Evolutionary conservation across 2,797 vertebrate genomes (phyloP), one percentile per base, ranked within the genome.

Genomic region (Ciconia nigra): DNA sequence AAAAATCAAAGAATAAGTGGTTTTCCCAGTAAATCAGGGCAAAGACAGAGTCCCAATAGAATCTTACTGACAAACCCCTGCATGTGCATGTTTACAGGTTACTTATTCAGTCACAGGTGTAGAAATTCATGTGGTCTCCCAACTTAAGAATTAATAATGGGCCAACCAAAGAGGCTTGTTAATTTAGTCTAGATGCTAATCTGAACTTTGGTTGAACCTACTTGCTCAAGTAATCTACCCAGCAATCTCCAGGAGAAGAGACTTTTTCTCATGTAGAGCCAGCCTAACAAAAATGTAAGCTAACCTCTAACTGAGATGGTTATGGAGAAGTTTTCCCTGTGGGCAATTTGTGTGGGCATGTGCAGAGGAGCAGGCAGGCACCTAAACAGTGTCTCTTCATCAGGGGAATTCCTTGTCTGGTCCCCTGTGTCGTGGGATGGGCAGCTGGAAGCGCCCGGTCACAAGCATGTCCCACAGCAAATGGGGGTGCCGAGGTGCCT

Each of bases 101-200:
- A 80, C 35, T 87, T 87, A 51, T 29, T 83, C 63, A 78, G 79
- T 69, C 31, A 28, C 74, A 85, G 69, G 42, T 94, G 29, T 29
- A 91, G 79, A 78, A 87, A 91, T 78, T 83, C 55, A 80, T 93
- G 90, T 71, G 88, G 92, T 92, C 49, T 91, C 82, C 29, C 49
- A 39, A 4, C 2, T 69, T 69, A 78, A 90, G 62, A 62, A 78
- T 49, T 87, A 89, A 83, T 87, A 92, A 89, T 0, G 5, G 74
- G 42, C 49, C 51, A 85, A 76, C 39, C 6, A 73, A 78, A 76
- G 59, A 84, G 22, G 31, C 15, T 94, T 82, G 19, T 59, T 91
- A 91, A 86, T 83, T 92, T 61, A 80, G 47, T 58, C 70, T 86
- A 90, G 82, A 96, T 92, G 69, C 37, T 97, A 83, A 95, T 96